Evolutionary conservation across 2,113 vertebrate species (phyloP), one percentile per base, ranked within the genome.

Genomic region (Polyodon spathula): DNA sequence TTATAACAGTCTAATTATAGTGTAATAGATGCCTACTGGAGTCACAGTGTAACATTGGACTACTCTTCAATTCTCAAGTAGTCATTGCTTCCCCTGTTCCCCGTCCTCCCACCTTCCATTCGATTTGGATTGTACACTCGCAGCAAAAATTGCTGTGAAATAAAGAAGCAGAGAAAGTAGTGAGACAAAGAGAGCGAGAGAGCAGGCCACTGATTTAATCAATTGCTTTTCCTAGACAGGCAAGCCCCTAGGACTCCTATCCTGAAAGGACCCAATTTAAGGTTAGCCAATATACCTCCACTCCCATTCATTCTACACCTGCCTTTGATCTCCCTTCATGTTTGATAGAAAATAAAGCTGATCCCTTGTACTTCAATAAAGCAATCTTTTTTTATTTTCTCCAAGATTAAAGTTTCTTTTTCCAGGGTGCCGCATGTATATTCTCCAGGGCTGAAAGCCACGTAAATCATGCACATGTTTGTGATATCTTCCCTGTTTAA

Each of bases 91-190:
- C n/a, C n/a, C 4, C 40, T 43, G 0, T 15, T 16, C 2, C 17
- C 59, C 44, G 0, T 8, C 40, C 12, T 37, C 37, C n/a, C n/a
- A 66, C 71, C 65, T 74, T 40, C 58, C 58, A 10, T 77, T 73
- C 75, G 72, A 63, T 78, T 73, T 77, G 75, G 76, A 73, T 81
- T 77, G 60, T 27, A 64, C 1, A 1, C 74, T 62, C 74, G 66
- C 78, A 63, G 69, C 74, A 83, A 75, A 87, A 85, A 90, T 82
- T 81, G 83, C 85, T 86, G 85, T 84, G 86, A 89, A 84, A 82
- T 80, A 44, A 44, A 62, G 50, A 50, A 10, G 37, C 43, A 46
- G 5, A 37, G 10, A 44, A 12, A 46, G 43, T 8, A 10, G 58
- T 15, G 16, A 39, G 55, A 57, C 38, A 51, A 14, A 37, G 10